Percentiles rank a stretch among this genome's conserved stretches.
phyloP scores from a whole-genome alignment of 2,797 vertebrate genomes.

The Botia almorhae region DNA sequence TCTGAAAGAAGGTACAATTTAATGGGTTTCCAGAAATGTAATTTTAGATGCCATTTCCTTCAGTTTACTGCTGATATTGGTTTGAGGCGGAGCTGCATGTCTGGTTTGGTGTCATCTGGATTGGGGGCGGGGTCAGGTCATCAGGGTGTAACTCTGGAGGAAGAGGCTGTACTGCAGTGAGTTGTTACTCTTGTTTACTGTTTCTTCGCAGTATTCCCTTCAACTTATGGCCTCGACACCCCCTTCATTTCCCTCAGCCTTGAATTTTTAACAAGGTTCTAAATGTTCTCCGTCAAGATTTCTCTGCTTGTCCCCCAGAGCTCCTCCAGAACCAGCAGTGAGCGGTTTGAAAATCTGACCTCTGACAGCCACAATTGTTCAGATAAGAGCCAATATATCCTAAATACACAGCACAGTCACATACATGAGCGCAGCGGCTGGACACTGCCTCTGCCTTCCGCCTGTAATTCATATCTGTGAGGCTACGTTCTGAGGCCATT shows the following conservation, averaged over 20 bases:
- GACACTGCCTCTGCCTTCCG: not conserved
- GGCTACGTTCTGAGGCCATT: constrained; percentile 21
- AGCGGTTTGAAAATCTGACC: not conserved
- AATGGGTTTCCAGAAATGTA: constrained; percentile 69
- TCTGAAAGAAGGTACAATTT: constrained; percentile 55
- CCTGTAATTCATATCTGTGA: constrained; percentile 52
- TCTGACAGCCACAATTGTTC: not conserved
- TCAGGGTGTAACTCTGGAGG: too few relatives aligned
- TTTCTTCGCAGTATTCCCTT: not conserved
- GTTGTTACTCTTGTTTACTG: constrained; percentile 12
- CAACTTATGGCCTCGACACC: too few relatives aligned
- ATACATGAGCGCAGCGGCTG: too few relatives aligned
- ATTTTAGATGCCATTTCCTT: constrained; percentile 79
- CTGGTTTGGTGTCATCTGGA: not conserved
- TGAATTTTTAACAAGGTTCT: not conserved
- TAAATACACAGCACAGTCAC: not conserved
- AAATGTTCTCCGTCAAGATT: not conserved
- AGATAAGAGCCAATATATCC: not conserved
- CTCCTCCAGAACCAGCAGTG: not conserved
- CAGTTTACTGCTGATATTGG: constrained; percentile 72
- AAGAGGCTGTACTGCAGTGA: not conserved
- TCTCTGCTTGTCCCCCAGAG: not conserved
- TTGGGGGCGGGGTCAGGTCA: not conserved
- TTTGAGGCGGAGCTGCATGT: constrained; percentile 53
- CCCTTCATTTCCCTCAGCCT: too few relatives aligned